phyloP scores from a whole-genome alignment of 1,140 invertebrate species.

The Laupala kohalensis region DNA sequence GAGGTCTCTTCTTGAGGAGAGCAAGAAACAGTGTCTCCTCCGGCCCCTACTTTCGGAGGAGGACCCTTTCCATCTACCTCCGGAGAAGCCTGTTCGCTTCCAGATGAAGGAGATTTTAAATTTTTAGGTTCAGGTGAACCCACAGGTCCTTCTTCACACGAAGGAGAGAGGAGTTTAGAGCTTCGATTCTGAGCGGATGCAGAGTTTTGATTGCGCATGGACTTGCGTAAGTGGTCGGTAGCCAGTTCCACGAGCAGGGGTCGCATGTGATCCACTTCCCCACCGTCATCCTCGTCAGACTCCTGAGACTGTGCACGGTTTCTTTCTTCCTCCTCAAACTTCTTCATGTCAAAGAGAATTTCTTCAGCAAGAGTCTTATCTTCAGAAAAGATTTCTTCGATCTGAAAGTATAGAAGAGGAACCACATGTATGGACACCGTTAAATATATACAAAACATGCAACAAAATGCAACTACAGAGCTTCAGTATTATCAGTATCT shows the following conservation, averaged over 20 bases:
- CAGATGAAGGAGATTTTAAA: too few relatives aligned
- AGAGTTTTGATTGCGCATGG: too few relatives aligned
- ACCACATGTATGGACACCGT: constrained; percentile 8
- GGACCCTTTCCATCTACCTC: too few relatives aligned
- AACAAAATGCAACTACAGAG: constrained; percentile 6
- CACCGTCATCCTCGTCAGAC: not conserved
- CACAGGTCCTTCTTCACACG: too few relatives aligned
- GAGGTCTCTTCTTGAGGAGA: too few relatives aligned
- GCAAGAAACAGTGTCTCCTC: too few relatives aligned
- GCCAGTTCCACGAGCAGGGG: not conserved
- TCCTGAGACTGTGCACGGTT: not conserved
- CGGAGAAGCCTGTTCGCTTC: too few relatives aligned
- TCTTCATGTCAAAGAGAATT: constrained; percentile 33
- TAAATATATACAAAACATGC: constrained; percentile 12
- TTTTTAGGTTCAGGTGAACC: too few relatives aligned
- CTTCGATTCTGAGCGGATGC: too few relatives aligned
- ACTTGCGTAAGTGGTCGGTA: not conserved
- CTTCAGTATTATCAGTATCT: too few relatives aligned
- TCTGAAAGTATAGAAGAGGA: constrained; percentile 18
- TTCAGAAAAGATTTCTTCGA: constrained; percentile 33
- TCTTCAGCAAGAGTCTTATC: constrained; percentile 34
- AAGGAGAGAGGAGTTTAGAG: too few relatives aligned
- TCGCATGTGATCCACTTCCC: not conserved
- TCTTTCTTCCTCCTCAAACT: constrained; percentile 24
- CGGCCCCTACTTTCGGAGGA: too few relatives aligned